Conservation (phyloP, 2,797 vertebrate species). For the Ctenopoma kingsleyae region DNA sequence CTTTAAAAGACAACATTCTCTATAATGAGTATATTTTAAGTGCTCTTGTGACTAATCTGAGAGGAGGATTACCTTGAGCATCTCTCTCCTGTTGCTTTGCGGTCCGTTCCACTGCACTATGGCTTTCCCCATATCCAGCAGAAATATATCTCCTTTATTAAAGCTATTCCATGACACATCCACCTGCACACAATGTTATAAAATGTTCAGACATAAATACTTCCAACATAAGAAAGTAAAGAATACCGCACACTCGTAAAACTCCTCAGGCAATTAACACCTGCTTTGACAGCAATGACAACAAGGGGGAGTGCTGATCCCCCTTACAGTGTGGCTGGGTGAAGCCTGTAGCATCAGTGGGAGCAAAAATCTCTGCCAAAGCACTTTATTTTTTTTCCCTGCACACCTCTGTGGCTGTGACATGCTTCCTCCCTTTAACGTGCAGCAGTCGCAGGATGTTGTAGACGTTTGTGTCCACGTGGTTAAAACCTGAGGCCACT, state of each 20-base stretch:
- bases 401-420: constrained; percentile 89
- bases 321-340: constrained; percentile 18
- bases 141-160: constrained; percentile 91
- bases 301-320: constrained; percentile 41
- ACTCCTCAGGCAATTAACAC: constrained; percentile 30
- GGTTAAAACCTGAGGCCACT: constrained; percentile 90
- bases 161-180: constrained; percentile 92
- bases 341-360: constrained; percentile 35
- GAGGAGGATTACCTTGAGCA: constrained; percentile 83
- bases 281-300: constrained; percentile 35
- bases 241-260: constrained; percentile 11
- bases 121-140: constrained; percentile 91
- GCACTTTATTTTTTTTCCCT: constrained; percentile 3
- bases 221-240: background rate
- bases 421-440: constrained; percentile 90
- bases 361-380: constrained; percentile 14
- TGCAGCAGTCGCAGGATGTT: constrained; percentile 90
- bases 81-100: constrained; percentile 91
- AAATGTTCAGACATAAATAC: background rate
- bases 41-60: background rate
- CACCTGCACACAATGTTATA: constrained; percentile 75
- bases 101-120: constrained; percentile 94
- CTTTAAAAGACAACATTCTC: background rate
- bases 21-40: background rate
- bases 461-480: constrained; percentile 91